phyloP scores from a whole-genome alignment of 2,888 invertebrate genomes.

The Campoplex capitator region DNA sequence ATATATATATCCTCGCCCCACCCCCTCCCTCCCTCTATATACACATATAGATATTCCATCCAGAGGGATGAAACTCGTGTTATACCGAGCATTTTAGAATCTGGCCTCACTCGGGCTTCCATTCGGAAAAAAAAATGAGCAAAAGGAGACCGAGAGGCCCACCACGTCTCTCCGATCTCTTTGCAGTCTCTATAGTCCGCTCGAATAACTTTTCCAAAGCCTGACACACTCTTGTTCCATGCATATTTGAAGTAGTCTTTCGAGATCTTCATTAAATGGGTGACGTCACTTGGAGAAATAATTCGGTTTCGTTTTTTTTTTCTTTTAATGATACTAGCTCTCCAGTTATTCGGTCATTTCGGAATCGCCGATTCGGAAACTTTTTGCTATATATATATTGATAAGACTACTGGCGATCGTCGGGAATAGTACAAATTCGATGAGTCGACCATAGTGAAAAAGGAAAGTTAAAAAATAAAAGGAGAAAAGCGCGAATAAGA shows the following conservation, averaged over 20 bases:
- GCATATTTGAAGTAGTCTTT: neutral
- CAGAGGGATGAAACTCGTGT: slow-evolving; percentile 18
- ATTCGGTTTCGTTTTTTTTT: neutral
- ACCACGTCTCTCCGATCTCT: neutral
- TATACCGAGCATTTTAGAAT: slow-evolving; percentile 45
- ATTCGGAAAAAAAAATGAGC: slow-evolving; percentile 5
- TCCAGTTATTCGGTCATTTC: neutral
- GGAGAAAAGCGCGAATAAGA: neutral
- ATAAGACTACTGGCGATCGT: neutral
- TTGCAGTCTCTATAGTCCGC: neutral
- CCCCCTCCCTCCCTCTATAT: neutral
- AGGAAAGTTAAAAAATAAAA: neutral
- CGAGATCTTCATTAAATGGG: too few species aligned
- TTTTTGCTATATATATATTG: neutral
- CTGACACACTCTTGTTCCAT: neutral
- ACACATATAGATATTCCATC: neutral
- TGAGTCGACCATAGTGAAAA: too few species aligned
- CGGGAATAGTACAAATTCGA: neutral
- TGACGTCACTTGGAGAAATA: too few species aligned
- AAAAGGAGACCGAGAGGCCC: neutral
- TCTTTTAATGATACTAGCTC: too few species aligned
- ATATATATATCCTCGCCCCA: neutral
- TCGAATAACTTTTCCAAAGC: neutral
- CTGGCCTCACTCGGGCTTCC: neutral
- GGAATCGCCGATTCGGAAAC: neutral